Evolutionary conservation across 2,113 vertebrate species (phyloP), one percentile per base, ranked within the genome.

Genomic region (Elephas maximus): DNA sequence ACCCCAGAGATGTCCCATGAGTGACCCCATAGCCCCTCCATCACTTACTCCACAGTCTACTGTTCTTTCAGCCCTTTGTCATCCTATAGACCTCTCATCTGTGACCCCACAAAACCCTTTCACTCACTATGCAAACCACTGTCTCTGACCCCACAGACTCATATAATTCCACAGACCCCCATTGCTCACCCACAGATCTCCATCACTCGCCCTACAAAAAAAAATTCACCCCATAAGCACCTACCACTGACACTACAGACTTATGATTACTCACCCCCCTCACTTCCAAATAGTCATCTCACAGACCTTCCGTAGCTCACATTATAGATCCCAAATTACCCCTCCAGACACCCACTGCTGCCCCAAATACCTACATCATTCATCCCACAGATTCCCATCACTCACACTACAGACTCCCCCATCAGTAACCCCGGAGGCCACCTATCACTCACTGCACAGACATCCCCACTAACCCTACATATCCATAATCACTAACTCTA

Each of bases 1-100:
- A 96, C 53, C 23, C 73, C 41, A 93, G 48, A 90, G 28, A 81
- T 89, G 48, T n/a, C 41, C 79, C 78, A 24, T 85, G 57, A 93
- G 69, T 94, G 80, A 88, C 24, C 23, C 53, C 62, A 84, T n/a
- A 92, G 37, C 17, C 44, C 83, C 57, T 93, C 65, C 45, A 30
- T 91, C 41, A 69, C 18, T 92, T 17, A 78, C 48, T 78, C n/a
- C 57, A 67, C 24, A 91, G 65, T 69, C 45, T 11, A 48, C 78
- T 26, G 23, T 94, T 78, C 62, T 83, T 33, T 81, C 51, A 88
- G 51, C 48, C 83, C 44, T 37, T 86, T 26, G 7, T 81, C n/a
- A 73, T 93, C 51, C 86, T 37, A n/a, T 33, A 89, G 24, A 48
- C 88, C 24, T 76, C 18, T 8, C 65, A 51, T 78, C 74, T 84